Evolutionary conservation across 1,140 invertebrate species (phyloP), one percentile per base, ranked within the genome.

Genomic region (Drosophila paulistorum): DNA sequence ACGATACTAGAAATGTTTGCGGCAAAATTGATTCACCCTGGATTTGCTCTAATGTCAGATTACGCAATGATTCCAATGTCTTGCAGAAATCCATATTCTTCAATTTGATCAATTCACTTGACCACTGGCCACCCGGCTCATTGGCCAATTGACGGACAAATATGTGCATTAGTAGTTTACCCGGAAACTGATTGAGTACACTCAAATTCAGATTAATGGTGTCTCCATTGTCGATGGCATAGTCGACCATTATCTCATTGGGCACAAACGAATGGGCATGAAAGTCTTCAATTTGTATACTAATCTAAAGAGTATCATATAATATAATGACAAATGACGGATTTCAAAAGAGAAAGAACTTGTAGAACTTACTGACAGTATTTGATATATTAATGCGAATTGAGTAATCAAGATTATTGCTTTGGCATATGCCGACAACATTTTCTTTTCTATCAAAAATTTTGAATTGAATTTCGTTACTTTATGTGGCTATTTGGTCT

Each of bases 231-330:
- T 71, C 64, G 2, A 84, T 33, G 4, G 20, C 17, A 20, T 75
- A 74, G n/a, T 37, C 35, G 4, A 89, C 3, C 1, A 65, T 14
- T 17, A 89, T 76, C 17, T 81, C 67, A 14, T 81, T 68, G 26
- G 85, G 84, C 13, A 89, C 80, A 84, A 89, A 89, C 5, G 85
- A 89, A 33, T 74, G 71, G 4, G 58, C 68, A 39, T 81, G 78
- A 7, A 89, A 74, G 2, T 84, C 68, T 13, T 89, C 77, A 7
- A 89, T 67, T 11, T 71, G 65, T 13, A 87, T 30, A 14, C 68
- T 70, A 0, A 78, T 17, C 83, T 87, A 30, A 11, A 23, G 13
- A 7, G 5, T 30, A 30, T 7, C 30, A 30, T 30, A 6, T 0
- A 30, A 30, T 30, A 14, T 1, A 39, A 14, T 1, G 35, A 20